Evolutionary conservation across 2,113 vertebrate genomes (phyloP).

Genomic region (Silurus meridionalis): DNA sequence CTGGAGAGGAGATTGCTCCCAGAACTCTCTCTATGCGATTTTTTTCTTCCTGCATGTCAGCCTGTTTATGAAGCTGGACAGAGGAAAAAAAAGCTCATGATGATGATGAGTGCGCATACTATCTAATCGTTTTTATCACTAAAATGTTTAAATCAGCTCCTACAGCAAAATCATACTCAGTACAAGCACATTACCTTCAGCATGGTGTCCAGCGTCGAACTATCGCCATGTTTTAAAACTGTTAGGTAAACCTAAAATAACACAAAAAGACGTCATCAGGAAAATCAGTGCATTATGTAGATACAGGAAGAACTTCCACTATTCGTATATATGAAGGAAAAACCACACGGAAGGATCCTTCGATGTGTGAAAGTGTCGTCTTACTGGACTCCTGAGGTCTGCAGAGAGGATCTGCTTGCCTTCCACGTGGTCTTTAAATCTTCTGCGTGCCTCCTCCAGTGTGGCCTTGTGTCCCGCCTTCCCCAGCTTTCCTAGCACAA

Average conservation of each 20-base stretch:
- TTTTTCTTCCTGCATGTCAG: constrained; percentile 98
- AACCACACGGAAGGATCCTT: not conserved
- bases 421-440: constrained; percentile 95
- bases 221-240: constrained; percentile 93
- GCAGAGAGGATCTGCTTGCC: constrained; percentile 86
- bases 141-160: not conserved
- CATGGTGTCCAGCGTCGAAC: constrained; percentile 89
- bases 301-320: not conserved
- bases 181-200: constrained; percentile 78
- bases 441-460: constrained; percentile 89
- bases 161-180: not conserved
- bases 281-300: not conserved
- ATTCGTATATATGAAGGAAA: not conserved
- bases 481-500: constrained; percentile 93
- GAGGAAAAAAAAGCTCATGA: not conserved
- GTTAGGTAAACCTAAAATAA: constrained; percentile 88
- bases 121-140: too few species aligned
- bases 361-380: constrained; percentile 41
- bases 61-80: constrained; percentile 92
- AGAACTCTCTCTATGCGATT: constrained; percentile 94
- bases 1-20: constrained; percentile 89
- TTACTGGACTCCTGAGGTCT: constrained; percentile 93
- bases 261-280: not conserved
- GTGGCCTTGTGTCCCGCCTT: constrained; percentile 95
- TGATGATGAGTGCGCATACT: too few species aligned